A percentile compares a stretch with the other conserved stretches of the same genome.
Conservation (phyloP, 2,797 vertebrate species). For the Cichlasoma orientale region DNA sequence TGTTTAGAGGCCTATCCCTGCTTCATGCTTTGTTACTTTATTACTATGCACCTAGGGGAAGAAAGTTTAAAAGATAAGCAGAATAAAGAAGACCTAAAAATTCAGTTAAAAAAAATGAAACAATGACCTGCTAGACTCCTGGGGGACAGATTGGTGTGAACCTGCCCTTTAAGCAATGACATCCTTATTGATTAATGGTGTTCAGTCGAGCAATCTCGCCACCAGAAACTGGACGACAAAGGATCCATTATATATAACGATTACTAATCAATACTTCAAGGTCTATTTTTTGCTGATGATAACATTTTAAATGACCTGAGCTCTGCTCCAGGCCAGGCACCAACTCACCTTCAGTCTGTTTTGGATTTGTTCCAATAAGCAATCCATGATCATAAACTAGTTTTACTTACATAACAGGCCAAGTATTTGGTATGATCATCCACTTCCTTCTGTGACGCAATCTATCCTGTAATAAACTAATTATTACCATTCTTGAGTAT, state of each 20-base stretch:
- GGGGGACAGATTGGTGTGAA: background rate
- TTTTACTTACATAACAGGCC: background rate
- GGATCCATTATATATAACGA: too few species aligned
- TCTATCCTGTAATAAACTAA: background rate
- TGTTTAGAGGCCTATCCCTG: background rate
- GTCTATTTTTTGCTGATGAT: too few species aligned
- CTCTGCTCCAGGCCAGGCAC: background rate
- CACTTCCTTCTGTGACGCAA: background rate
- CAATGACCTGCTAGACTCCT: too few species aligned
- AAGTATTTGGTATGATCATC: background rate
- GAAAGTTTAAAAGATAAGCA: background rate
- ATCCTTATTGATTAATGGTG: background rate
- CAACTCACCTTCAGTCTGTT: background rate
- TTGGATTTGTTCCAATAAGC: background rate
- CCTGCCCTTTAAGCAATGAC: background rate
- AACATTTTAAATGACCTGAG: too few species aligned
- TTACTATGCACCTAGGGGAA: background rate
- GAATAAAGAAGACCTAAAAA: too few species aligned
- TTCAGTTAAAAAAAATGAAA: too few species aligned
- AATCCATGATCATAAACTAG: background rate
- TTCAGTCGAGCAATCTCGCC: too few species aligned
- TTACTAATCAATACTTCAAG: too few species aligned
- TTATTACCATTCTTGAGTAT: background rate
- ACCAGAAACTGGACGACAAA: too few species aligned
- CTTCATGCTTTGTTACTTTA: background rate